Base-by-base conservation (phyloP, 2,797 vertebrate species). In the Myioborus miniatus region DNA sequence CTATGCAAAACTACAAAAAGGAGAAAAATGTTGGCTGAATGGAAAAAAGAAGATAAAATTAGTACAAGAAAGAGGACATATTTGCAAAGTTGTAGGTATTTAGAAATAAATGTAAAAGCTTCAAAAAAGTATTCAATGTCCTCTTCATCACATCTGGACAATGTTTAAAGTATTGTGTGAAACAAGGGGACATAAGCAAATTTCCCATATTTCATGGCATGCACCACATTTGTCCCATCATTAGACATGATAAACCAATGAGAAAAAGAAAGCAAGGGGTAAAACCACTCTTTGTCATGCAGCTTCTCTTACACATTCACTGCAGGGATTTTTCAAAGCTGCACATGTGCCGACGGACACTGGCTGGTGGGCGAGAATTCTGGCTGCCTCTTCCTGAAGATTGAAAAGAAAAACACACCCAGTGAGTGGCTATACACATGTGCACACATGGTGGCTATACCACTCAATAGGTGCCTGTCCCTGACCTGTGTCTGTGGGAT, bases 231-330 rank as follows among this genome's bases (percentile, higher is more conserved):
- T 97, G 96, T 96, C 95, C 96, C 98, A 95, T 89, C 94, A 97
- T 97, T 83, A 97, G 96, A 97, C 94, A 98, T 90, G 91, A 94
- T 90, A 97, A 97, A 97, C 86, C 97, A 97, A 97, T 97, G 97
- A 98, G 97, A 94, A 95, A 97, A 97, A 98, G 97, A 98, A 98
- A 98, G 97, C 97, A 98, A 97, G 97, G 96, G 94, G 95, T 97
- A 96, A 98, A 97, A 98, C 92, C 97, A 97, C 97, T 97, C 89
- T 96, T 97, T 96, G 95, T 97, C 98, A 98, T 98, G 98, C 98
- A 98, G 98, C 98, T 97, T 98, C 94, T 98, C 98, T 98, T 98
- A 98, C 98, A 98, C 98, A 98, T 98, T 98, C 98, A 98, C 97
- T 98, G 98, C 97, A 98, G 98, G 97, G 97, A 96, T 84, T 97